These are phyloP conservation scores for Steinernema carpocapsae DNA, from an alignment of 2,888 invertebrate genomes.

Conservation along the genomic window DNA sequence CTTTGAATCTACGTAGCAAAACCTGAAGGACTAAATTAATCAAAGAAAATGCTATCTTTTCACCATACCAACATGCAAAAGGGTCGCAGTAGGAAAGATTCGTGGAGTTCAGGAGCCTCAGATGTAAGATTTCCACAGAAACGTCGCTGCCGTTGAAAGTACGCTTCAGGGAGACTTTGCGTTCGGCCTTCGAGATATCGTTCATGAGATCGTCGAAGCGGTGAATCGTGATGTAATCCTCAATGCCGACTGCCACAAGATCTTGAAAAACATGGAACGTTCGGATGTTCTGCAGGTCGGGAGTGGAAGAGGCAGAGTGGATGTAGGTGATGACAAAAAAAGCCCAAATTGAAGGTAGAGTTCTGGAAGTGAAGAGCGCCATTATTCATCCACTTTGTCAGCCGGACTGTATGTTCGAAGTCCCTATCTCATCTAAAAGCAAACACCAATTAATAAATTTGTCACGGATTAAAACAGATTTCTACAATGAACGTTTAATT, in stretches of 20 bases:
- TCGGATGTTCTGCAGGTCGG: background rate
- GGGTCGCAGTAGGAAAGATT: constrained; percentile 53
- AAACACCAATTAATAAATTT: too few relatives aligned
- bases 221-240: background rate
- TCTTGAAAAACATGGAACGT: constrained; percentile 5
- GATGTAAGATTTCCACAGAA: constrained; percentile 44
- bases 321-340: too few relatives aligned
- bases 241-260: constrained; percentile 13
- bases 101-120: constrained; percentile 49
- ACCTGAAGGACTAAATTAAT: background rate
- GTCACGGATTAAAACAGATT: too few relatives aligned
- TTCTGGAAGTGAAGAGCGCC: background rate
- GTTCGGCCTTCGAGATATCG: background rate
- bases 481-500: too few relatives aligned
- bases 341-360: background rate
- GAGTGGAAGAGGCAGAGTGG: background rate
- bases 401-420: background rate
- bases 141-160: background rate
- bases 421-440: constrained; percentile 20
- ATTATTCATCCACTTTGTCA: background rate
- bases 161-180: background rate
- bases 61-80: constrained; percentile 45
- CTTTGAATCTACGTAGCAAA: constrained; percentile 7
- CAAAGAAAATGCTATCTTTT: background rate
- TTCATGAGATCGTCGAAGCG: background rate